A percentile compares a stretch with the other conserved stretches of the same genome.
These are phyloP conservation scores for Stichopus horrens DNA, from an alignment of 53 echinoderm and acorn worm species.

Conservation along the genomic window DNA sequence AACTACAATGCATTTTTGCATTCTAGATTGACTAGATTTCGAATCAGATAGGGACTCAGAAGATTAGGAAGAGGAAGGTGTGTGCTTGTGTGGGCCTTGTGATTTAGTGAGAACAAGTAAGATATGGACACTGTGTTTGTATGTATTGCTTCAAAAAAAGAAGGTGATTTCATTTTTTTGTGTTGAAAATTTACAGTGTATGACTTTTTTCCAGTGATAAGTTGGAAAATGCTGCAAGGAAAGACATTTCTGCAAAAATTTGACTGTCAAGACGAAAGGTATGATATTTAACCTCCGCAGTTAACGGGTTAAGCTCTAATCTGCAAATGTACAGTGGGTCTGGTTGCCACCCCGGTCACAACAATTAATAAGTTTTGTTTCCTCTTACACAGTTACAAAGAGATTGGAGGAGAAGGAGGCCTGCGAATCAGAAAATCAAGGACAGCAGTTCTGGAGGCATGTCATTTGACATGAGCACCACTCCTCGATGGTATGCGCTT, in stretches of 20 bases:
- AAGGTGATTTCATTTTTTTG: no score
- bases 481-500: conserved; percentile 4
- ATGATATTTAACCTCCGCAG: background rate
- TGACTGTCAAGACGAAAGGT: background rate
- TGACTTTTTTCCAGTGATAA: background rate
- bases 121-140: no score
- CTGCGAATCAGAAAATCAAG: background rate
- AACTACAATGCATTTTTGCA: no score
- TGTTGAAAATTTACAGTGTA: background rate
- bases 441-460: background rate
- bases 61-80: no score
- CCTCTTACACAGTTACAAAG: background rate
- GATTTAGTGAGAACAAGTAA: no score
- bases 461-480: background rate
- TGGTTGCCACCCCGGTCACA: no score
- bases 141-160: no score
- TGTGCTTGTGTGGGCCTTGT: no score
- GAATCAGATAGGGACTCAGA: no score
- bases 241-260: background rate
- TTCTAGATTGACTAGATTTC: no score
- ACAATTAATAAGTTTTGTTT: background rate
- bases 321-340: background rate
- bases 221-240: background rate
- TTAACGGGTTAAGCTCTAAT: background rate
- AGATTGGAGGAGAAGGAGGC: background rate